Evolutionary conservation across 2,113 vertebrate species (phyloP).

Genomic region (Cyanoramphus novaezelandiae): DNA sequence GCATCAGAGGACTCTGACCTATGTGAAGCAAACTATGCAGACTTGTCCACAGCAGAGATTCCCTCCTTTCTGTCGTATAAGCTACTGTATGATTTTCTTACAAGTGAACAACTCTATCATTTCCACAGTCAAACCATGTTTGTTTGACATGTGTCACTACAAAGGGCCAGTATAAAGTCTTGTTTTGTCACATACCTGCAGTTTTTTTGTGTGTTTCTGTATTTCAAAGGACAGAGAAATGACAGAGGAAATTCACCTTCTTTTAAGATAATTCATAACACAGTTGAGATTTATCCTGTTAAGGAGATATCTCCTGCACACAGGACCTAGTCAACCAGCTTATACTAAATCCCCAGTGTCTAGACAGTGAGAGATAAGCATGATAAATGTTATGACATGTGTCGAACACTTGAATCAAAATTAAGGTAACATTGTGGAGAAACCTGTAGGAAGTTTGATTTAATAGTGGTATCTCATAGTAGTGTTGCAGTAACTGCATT

Average conservation of each 20-base stretch:
- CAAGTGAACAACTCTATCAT: background rate
- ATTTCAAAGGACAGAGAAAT: background rate
- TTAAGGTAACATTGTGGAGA: background rate
- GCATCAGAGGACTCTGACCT: background rate
- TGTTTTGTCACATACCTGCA: background rate
- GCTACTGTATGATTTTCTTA: background rate
- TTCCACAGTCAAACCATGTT: background rate
- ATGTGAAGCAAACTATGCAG: rapidly evolving
- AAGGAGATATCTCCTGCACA: background rate
- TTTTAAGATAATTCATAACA: background rate
- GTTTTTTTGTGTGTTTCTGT: background rate
- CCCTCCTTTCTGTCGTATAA: background rate
- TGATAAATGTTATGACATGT: rapidly evolving
- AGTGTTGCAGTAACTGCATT: background rate
- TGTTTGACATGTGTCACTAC: background rate
- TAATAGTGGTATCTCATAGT: background rate
- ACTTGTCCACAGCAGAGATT: background rate
- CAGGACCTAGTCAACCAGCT: background rate
- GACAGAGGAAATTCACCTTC: background rate
- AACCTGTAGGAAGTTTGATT: background rate
- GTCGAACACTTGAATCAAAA: background rate
- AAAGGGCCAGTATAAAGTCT: rapidly evolving
- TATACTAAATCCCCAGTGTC: background rate
- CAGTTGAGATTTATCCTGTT: background rate
- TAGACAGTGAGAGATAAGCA: background rate